Evolutionary conservation across 30 jellyfish, hydroid and myxozoan genomes (phyloP).

Genomic region (Aurelia sp.): DNA sequence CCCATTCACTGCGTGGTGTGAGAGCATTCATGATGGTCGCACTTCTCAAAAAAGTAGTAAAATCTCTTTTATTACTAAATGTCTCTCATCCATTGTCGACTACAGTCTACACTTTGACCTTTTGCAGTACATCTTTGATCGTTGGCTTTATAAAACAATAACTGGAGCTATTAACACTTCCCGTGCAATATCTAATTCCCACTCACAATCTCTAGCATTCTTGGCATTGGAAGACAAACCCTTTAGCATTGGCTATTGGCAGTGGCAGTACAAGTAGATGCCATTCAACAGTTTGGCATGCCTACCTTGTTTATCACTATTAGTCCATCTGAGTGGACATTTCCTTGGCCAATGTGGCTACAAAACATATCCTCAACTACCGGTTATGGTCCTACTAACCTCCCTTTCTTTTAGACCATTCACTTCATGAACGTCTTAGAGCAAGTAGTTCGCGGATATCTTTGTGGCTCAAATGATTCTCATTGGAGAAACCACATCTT

Average conservation of each 20-base stretch:
- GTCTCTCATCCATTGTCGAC: not conserved
- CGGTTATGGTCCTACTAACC: constrained; percentile 6
- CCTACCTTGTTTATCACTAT: constrained; percentile 40
- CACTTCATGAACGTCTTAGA: constrained; percentile 39
- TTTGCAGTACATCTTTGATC: constrained; percentile 8
- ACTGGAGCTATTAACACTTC: constrained; percentile 3
- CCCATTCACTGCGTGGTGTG: constrained; percentile 52
- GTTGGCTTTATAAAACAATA: constrained; percentile 25
- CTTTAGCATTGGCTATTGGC: constrained; percentile 32
- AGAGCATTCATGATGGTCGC: constrained; percentile 6
- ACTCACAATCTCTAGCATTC: not conserved
- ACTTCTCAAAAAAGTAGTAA: constrained; percentile 1
- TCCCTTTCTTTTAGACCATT: constrained; percentile 9
- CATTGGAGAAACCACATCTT: constrained; percentile 34
- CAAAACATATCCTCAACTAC: not conserved
- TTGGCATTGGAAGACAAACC: constrained; percentile 20
- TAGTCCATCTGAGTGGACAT: constrained; percentile 17
- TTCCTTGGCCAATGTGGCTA: constrained; percentile 48
- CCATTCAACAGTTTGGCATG: constrained; percentile 35
- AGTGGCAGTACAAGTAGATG: constrained; percentile 47
- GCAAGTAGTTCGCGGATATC: constrained; percentile 52
- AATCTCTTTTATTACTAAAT: constrained; percentile 2
- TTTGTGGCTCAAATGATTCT: constrained; percentile 27
- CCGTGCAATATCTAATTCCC: not conserved
- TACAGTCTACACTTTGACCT: not conserved